Conservation (phyloP, 2,113 vertebrate genomes). For the Climacteris rufus region DNA sequence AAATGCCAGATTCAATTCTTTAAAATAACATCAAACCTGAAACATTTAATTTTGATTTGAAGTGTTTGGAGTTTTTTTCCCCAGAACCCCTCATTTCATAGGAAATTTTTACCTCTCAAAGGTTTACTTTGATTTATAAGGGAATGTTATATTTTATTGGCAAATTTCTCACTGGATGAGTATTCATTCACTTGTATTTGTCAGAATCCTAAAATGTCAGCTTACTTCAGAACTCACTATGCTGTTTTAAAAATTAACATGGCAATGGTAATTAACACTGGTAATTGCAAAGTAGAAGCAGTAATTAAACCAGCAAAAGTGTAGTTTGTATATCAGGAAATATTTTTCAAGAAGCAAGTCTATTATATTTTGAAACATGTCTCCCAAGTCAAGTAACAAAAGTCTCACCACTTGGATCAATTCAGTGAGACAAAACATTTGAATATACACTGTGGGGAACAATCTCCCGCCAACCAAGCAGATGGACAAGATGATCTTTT, state of each 20-base stretch:
- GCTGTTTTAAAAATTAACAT: not conserved
- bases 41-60: not conserved
- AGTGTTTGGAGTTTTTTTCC: rapidly evolving
- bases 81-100: not conserved
- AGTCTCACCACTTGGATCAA: not conserved
- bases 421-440: not conserved
- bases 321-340: not conserved
- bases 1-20: not conserved
- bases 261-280: not conserved
- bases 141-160: not conserved
- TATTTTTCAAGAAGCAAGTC: not conserved
- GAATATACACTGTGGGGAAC: not conserved
- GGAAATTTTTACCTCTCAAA: not conserved
- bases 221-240: not conserved
- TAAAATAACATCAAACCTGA: not conserved
- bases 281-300: not conserved
- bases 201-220: not conserved
- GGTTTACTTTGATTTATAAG: not conserved
- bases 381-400: not conserved
- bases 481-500: not conserved
- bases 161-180: not conserved
- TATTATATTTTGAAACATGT: not conserved
- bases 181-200: not conserved
- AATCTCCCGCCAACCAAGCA: not conserved
- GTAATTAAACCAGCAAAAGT: not conserved